Percentiles rank a stretch among this genome's conserved stretches.
Conservation (phyloP, 2,888 invertebrate species). For the Brenthis ino region DNA sequence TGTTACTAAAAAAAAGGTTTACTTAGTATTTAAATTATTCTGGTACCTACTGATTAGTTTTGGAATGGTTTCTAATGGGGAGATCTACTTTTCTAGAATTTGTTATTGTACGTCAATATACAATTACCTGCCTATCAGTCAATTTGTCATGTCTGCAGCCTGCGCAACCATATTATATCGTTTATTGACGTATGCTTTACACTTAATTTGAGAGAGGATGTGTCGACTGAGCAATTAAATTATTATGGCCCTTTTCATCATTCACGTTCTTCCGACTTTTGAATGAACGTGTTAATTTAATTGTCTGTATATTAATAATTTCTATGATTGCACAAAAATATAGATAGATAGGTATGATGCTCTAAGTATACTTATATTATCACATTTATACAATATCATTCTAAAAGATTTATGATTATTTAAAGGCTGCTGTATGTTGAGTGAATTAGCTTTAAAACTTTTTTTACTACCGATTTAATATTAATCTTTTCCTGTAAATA, state of each 20-base stretch:
- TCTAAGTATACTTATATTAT: too few species aligned
- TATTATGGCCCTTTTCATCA: constrained; percentile 17
- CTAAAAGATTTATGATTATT: too few species aligned
- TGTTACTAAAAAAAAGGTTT: neutral
- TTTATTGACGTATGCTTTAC: constrained; percentile 49
- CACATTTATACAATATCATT: too few species aligned
- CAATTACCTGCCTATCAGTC: neutral
- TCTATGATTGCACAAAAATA: neutral
- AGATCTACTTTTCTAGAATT: too few species aligned
- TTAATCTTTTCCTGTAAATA: too few species aligned
- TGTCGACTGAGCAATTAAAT: constrained; percentile 34
- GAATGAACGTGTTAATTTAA: constrained; percentile 18
- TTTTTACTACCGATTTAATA: too few species aligned
- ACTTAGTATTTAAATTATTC: neutral
- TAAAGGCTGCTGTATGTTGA: too few species aligned
- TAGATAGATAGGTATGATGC: too few species aligned
- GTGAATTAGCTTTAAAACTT: too few species aligned
- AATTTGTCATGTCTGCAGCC: constrained; percentile 22
- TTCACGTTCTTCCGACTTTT: constrained; percentile 19
- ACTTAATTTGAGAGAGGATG: constrained; percentile 47
- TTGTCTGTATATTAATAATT: neutral
- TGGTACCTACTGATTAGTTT: neutral
- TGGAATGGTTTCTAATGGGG: too few species aligned
- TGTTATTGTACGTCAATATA: neutral
- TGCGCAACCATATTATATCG: constrained; percentile 32